phyloP scores from a whole-genome alignment of 2,888 invertebrate species.

The Brenthis hecate region DNA sequence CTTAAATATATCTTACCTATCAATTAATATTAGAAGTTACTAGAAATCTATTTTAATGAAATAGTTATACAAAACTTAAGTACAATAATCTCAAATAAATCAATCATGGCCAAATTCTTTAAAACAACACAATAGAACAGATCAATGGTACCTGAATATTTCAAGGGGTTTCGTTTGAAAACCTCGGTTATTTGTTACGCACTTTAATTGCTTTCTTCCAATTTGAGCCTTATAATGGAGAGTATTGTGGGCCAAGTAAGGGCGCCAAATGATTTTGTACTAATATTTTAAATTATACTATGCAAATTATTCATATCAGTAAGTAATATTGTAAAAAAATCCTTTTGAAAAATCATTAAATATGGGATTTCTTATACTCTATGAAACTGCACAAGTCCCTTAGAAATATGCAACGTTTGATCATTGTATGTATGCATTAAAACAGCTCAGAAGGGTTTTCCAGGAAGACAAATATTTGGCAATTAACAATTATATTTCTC shows the following conservation, averaged over 20 bases:
- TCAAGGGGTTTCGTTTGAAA: conserved; percentile 49
- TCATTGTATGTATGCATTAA: too few species aligned
- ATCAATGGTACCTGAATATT: conserved; percentile 46
- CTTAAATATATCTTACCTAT: too few species aligned
- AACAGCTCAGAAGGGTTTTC: too few species aligned
- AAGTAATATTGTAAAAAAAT: not conserved
- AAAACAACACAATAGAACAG: conserved; percentile 7
- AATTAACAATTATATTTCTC: too few species aligned
- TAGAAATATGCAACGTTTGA: too few species aligned
- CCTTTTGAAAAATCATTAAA: too few species aligned
- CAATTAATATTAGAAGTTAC: too few species aligned
- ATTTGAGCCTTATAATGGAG: conserved; percentile 69
- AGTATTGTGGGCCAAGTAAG: conserved; percentile 41
- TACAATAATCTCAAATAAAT: not conserved
- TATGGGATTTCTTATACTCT: too few species aligned
- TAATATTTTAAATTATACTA: not conserved
- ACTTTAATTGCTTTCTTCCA: conserved; percentile 75
- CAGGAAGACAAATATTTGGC: too few species aligned
- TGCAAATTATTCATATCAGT: not conserved
- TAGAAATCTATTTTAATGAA: not conserved
- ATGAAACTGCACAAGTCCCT: too few species aligned
- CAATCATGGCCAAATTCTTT: not conserved
- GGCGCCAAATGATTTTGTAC: conserved; percentile 28
- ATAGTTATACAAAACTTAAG: not conserved
- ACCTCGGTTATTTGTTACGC: conserved; percentile 50